A percentile compares a stretch with the other conserved stretches of the same genome.
phyloP scores from a whole-genome alignment of 2,797 vertebrate species.

The Pempheris klunzingeri region DNA sequence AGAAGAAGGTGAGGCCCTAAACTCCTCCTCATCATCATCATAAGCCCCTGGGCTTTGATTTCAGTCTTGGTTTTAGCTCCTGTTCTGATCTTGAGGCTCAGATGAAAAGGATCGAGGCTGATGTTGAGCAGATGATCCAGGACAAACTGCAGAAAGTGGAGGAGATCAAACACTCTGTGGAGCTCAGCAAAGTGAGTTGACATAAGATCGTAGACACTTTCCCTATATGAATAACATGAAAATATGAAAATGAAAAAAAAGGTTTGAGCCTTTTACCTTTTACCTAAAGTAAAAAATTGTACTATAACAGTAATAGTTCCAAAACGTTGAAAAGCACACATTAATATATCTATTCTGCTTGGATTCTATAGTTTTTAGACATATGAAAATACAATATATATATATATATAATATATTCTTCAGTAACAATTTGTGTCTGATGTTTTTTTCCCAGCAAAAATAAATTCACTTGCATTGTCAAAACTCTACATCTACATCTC shows the following conservation, averaged over 20 bases:
- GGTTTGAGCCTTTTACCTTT: too few species aligned
- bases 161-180: constrained; percentile 74
- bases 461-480: background rate
- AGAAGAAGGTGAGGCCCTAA: constrained; percentile 73
- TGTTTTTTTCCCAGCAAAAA: background rate
- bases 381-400: background rate
- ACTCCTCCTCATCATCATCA: background rate
- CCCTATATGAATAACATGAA: too few species aligned
- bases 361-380: background rate
- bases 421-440: background rate
- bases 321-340: background rate
- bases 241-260: too few species aligned
- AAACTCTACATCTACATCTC: background rate
- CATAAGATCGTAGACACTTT: background rate
- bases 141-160: constrained; percentile 72
- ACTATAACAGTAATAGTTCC: background rate
- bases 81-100: constrained; percentile 55
- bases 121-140: constrained; percentile 77
- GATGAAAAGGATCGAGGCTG: constrained; percentile 55
- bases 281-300: too few species aligned
- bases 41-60: background rate
- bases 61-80: background rate
- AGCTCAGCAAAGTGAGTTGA: constrained; percentile 80
- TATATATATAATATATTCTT: too few species aligned
- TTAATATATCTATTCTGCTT: background rate